Conservation (phyloP, 2,113 vertebrate species). For the Sorex fumeus region DNA sequence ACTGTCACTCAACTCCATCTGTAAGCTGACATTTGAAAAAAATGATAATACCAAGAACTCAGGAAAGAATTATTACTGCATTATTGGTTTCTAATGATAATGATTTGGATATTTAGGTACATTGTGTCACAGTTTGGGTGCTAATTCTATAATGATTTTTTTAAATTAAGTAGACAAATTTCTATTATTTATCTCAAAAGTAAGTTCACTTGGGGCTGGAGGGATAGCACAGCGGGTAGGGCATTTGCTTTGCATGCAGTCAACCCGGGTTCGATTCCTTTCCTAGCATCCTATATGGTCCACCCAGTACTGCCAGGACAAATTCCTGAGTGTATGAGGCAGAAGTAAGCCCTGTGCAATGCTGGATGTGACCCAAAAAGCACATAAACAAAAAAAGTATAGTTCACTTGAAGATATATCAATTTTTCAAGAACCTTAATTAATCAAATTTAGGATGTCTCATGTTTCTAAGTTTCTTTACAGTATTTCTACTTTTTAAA, state of each 20-base stretch:
- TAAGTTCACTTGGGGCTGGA: not conserved
- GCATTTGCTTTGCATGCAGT: too few relatives aligned
- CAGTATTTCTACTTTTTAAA: not conserved
- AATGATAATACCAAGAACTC: not conserved
- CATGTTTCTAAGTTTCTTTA: not conserved
- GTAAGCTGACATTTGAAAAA: not conserved
- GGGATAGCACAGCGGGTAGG: too few relatives aligned
- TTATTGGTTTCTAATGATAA: not conserved
- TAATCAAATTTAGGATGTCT: slow-evolving; percentile 8
- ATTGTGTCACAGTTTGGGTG: not conserved
- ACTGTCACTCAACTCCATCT: not conserved
- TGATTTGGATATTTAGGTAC: not conserved
- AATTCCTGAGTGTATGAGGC: too few relatives aligned
- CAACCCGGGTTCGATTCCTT: too few relatives aligned
- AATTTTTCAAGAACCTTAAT: not conserved
- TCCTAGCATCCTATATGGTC: too few relatives aligned
- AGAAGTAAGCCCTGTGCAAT: too few relatives aligned
- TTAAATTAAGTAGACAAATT: not conserved
- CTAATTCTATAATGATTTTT: not conserved
- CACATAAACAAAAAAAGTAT: too few relatives aligned
- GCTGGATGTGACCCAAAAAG: too few relatives aligned
- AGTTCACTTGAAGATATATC: not conserved
- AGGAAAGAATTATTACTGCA: not conserved
- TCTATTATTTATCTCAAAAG: not conserved
- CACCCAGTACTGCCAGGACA: too few relatives aligned